Evolutionary conservation across 2,888 invertebrate genomes (phyloP).

Genomic region (Agrotis segetum): DNA sequence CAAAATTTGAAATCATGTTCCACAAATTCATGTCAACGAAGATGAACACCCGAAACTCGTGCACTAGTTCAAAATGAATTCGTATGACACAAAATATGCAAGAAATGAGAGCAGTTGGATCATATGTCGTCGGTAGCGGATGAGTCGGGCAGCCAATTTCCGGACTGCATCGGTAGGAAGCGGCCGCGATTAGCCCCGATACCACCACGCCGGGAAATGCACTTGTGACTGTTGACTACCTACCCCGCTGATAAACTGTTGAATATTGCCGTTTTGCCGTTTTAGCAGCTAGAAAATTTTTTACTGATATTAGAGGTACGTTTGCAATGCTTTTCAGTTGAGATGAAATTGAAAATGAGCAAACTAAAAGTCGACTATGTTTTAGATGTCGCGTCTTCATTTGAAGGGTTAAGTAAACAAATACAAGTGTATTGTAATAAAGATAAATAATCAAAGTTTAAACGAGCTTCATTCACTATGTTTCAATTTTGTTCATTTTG

Average conservation of each 20-base stretch:
- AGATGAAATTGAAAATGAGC: neutral
- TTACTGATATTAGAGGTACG: conserved; percentile 9
- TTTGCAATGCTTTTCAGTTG: conserved; percentile 15
- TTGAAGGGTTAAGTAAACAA: neutral
- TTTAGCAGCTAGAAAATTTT: conserved; percentile 34
- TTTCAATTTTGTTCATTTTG: no score
- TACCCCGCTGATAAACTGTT: conserved; percentile 55
- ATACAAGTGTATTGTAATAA: neutral
- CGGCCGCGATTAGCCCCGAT: conserved; percentile 67
- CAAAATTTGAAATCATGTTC: neutral
- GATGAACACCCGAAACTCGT: conserved; percentile 34
- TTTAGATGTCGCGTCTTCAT: neutral
- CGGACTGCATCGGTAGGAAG: conserved; percentile 72
- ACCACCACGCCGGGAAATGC: conserved; percentile 61
- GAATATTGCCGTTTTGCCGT: conserved; percentile 41
- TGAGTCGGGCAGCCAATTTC: conserved; percentile 77
- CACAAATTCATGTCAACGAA: conserved; percentile 23
- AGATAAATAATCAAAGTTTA: neutral
- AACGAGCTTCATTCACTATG: no score
- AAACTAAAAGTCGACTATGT: neutral
- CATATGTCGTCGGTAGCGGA: conserved; percentile 67
- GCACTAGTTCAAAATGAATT: conserved; percentile 37
- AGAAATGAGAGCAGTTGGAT: conserved; percentile 65
- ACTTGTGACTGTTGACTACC: conserved; percentile 53
- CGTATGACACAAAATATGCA: conserved; percentile 57